These are phyloP conservation scores for Octonoba sinensis DNA, from an alignment of 2,888 invertebrate species.

Conservation along the genomic window DNA sequence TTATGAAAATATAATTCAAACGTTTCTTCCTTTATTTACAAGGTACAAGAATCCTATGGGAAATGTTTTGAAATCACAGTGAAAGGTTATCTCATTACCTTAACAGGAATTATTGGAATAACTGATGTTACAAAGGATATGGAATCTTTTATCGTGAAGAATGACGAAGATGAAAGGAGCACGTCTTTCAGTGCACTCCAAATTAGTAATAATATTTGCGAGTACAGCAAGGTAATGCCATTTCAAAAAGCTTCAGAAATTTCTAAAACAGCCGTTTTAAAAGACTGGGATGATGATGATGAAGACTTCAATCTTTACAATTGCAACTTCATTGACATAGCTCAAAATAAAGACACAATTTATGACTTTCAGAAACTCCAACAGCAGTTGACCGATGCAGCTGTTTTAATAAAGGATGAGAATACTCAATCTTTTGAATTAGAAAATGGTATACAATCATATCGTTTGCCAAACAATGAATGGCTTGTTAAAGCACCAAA, in stretches of 20 bases:
- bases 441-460: slow-evolving; percentile 6
- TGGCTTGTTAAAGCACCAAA: slow-evolving; percentile 46
- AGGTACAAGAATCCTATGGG: slow-evolving; percentile 31
- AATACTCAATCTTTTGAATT: slow-evolving; percentile 1
- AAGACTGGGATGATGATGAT: slow-evolving; percentile 25
- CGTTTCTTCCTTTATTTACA: neutral
- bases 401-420: slow-evolving; percentile 4
- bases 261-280: neutral
- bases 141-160: slow-evolving; percentile 12
- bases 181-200: neutral
- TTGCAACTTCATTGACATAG: slow-evolving; percentile 39
- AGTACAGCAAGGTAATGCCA: neutral
- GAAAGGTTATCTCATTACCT: slow-evolving; percentile 23
- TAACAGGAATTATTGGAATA: slow-evolving; percentile 15
- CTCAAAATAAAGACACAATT: slow-evolving; percentile 1
- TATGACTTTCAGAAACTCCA: slow-evolving; percentile 2
- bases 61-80: slow-evolving; percentile 33
- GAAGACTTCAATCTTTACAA: slow-evolving; percentile 19
- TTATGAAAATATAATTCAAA: no score
- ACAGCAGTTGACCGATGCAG: neutral
- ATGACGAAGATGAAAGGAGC: neutral
- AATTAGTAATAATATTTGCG: slow-evolving; percentile 2
- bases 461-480: slow-evolving; percentile 24
- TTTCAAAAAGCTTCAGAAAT: neutral
- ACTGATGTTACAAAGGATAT: slow-evolving; percentile 28